Conservation (phyloP, 2,888 invertebrate genomes). For the Drosophila subsilvestris region DNA sequence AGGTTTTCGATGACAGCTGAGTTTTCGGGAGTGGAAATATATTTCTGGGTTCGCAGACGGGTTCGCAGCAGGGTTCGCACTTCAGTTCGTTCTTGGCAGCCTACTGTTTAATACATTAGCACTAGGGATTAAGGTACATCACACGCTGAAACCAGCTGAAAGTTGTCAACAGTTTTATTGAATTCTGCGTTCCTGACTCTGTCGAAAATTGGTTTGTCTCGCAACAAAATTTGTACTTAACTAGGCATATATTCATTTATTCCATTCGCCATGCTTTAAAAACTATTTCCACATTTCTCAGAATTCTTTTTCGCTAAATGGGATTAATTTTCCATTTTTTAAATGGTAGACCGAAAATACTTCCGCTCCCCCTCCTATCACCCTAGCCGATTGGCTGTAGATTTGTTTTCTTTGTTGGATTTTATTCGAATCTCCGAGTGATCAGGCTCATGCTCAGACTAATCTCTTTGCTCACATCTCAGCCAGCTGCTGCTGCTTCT, state of each 20-base stretch:
- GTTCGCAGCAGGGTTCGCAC: too few species aligned
- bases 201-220: slow-evolving; percentile 24
- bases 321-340: slow-evolving; percentile 34
- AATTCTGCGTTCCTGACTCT: slow-evolving; percentile 12
- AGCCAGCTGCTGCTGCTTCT: slow-evolving; percentile 47
- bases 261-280: slow-evolving; percentile 48
- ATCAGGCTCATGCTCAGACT: slow-evolving; percentile 16
- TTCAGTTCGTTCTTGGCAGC: slow-evolving; percentile 29
- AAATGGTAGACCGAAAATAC: slow-evolving; percentile 23
- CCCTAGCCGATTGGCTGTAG: not conserved
- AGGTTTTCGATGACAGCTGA: too few species aligned
- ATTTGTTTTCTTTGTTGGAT: not conserved
- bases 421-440: slow-evolving; percentile 10
- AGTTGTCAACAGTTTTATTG: slow-evolving; percentile 68
- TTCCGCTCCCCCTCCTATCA: slow-evolving; percentile 32
- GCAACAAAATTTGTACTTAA: slow-evolving; percentile 44
- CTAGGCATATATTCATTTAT: slow-evolving; percentile 44
- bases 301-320: slow-evolving; percentile 53
- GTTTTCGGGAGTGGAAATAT: too few species aligned
- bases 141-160: slow-evolving; percentile 63
- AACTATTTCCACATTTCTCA: not conserved
- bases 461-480: slow-evolving; percentile 52
- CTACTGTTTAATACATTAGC: slow-evolving; percentile 80
- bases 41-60: too few species aligned
- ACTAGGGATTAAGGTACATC: slow-evolving; percentile 51